Conservation (phyloP, 2,113 vertebrate genomes). For the Centropus unirufus region DNA sequence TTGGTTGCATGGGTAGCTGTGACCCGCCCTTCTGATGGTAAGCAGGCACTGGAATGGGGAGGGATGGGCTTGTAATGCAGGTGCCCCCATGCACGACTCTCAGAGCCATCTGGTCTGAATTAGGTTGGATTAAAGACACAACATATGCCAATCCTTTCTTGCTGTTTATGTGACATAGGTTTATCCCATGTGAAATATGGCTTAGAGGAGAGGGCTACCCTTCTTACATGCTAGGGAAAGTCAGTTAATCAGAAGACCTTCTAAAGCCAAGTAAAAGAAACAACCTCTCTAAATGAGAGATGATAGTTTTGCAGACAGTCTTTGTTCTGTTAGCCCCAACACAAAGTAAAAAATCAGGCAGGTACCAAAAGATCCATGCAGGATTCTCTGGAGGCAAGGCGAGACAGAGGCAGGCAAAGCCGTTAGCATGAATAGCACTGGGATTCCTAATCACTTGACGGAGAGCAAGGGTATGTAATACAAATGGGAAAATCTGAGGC, state of each 20-base stretch:
- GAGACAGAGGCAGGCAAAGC: neutral
- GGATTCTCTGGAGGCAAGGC: neutral
- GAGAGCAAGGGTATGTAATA: neutral
- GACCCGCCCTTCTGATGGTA: neutral
- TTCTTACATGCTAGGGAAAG: neutral
- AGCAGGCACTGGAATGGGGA: fast-evolving
- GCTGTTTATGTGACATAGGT: neutral
- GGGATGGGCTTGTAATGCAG: fast-evolving
- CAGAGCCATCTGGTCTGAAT: constrained; percentile 48
- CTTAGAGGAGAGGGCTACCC: neutral
- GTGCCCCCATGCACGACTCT: neutral
- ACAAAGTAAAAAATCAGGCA: neutral
- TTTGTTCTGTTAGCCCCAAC: neutral
- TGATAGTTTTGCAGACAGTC: neutral
- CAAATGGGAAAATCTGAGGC: neutral
- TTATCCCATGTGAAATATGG: constrained; percentile 15
- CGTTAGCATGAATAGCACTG: fast-evolving
- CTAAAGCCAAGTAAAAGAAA: neutral
- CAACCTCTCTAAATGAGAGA: neutral
- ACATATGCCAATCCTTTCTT: neutral
- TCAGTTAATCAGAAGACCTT: neutral
- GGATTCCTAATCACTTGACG: neutral
- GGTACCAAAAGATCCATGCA: neutral
- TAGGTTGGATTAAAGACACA: constrained; percentile 29
- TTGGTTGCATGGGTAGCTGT: fast-evolving